Conservation (phyloP, 2,797 vertebrate genomes). For the Galago senegalensis region DNA sequence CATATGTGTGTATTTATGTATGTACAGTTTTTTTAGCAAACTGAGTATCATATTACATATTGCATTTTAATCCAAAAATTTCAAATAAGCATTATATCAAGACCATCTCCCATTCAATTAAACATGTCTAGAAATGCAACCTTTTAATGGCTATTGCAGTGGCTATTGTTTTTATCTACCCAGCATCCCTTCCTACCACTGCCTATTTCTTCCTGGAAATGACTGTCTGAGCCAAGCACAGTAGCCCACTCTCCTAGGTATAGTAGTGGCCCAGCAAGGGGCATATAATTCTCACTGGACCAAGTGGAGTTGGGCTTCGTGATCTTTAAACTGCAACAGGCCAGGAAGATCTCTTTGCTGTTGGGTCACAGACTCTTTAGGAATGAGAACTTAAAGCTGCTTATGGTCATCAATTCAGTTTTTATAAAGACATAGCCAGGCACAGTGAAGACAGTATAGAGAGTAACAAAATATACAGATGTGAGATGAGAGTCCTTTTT, state of each 20-base stretch:
- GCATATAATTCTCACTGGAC: not conserved
- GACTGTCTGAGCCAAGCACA: not conserved
- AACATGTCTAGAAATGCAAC: not conserved
- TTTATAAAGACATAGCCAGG: not conserved
- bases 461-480: not conserved
- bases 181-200: not conserved
- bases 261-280: not conserved
- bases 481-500: not conserved
- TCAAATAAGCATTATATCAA: not conserved
- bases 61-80: conserved; percentile 18
- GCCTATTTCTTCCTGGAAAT: not conserved
- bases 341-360: not conserved
- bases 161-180: not conserved
- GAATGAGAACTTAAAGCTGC: not conserved
- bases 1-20: not conserved
- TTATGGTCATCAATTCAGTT: not conserved
- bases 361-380: not conserved
- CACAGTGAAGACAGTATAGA: not conserved
- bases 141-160: not conserved
- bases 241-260: not conserved
- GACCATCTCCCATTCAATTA: not conserved
- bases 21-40: not conserved
- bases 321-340: not conserved
- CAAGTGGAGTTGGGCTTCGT: not conserved
- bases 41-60: not conserved